Evolutionary conservation across 2,797 vertebrate species (phyloP), one percentile per base, ranked within the genome.

Genomic region (Naso thynnoides): DNA sequence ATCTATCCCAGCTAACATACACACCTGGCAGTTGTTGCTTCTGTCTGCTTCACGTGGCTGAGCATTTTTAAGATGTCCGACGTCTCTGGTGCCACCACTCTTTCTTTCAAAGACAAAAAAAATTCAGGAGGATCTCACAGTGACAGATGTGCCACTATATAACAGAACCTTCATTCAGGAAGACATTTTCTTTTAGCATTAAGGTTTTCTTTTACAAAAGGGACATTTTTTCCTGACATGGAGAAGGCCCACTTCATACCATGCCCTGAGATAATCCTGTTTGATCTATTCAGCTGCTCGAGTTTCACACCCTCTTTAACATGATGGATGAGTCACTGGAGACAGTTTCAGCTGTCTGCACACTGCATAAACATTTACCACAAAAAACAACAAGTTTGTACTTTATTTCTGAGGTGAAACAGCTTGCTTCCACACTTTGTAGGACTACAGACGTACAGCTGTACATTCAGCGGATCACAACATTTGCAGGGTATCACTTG

Each of bases 331-430:
- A 78, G 26, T 66, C 29, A 44, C 8, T 47, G 27, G n/a, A 27
- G n/a, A 24, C 33, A 14, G 21, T 62, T 59, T 16, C 10, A 54
- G 29, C 39, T 48, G 36, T 72, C 48, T 72, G 68, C 24, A 53
- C 39, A 18, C 39, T 1, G 3, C 27, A 60, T 21, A 44, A 49
- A 26, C 4, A 49, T 55, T 26, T 42, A 6, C 31, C 18, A 24
- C 27, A 13, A 52, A 10, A n/a, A 27, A 15, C 8, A 19, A 42
- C 18, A 33, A 0, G 15, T 24, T 60, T 67, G 41, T 47, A 23
- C 41, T 65, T 36, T 42, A 42, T 23, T 54, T 54, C 33, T 9
- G 3, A 52, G 26, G 29, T 3, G 26, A 39, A 38, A 24, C 2
- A 19, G 8, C 47, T 47, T 27, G 0, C 11, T 44, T 19, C 8